Evolutionary conservation across 2,888 invertebrate species (phyloP), one percentile per base, ranked within the genome.

Genomic region (Drosophila meridiana): DNA sequence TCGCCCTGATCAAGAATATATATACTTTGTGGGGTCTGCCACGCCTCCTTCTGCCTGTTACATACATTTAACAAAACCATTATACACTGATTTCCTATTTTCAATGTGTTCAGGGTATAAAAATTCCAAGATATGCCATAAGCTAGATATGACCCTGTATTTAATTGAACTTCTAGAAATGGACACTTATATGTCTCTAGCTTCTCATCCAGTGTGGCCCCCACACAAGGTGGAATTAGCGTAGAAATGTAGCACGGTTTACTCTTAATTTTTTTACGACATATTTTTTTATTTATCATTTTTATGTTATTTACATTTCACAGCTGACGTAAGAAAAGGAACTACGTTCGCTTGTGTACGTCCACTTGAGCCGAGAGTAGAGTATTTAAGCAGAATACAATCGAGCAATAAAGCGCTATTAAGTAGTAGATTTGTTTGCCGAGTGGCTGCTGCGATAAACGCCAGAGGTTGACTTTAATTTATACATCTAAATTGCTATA

Each of bases 401-500:
- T 63, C 34, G 58, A 76, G 48, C 47, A 53, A 57, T 64, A 57
- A 40, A 63, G 43, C 55, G 48, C 61, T 65, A 56, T 65, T 55
- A 73, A 59, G 55, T 43, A 50, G 38, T 32, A 14, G 40, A 38
- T 69, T 7, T 42, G 63, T 76, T 64, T 70, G 64, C 56, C 32
- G 28, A 60, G 40, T 52, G 32, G 30, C 48, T 63, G 66, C 57
- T 36, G 53, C 57, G 76, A 62, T 72, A 79, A 62, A 67, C 60
- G 64, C 65, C n/a, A 36, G 26, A 47, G 40, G 45, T 50, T 53
- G 59, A 79, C 60, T 75, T 57, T 55, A 55, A 26, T 55, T 36
- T 61, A 52, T 45, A 45, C 47, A 73, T 65, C 65, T 76, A 43
- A 63, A 69, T 69, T 67, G 42, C 58, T 45, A 36, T 57, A 67